Base-by-base conservation (phyloP, 2,797 vertebrate species). In the Pristis pectinata region DNA sequence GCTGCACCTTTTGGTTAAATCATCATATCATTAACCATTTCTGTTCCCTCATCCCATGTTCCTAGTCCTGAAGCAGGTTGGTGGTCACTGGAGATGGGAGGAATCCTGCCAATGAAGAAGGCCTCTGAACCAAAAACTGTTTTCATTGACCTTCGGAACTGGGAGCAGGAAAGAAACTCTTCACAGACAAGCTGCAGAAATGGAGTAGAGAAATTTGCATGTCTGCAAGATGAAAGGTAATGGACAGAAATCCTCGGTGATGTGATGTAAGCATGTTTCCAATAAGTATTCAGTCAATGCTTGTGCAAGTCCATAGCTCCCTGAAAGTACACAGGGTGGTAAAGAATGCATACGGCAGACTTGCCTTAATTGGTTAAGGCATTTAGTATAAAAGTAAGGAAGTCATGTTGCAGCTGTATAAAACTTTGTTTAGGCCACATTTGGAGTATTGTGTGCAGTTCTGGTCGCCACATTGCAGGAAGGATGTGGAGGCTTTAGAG, bases 101-200 rank as follows among this genome's bases (percentile, higher is more conserved):
- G 93, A 64, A 87, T 64, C 0, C 27, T 74, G 27, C 49, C 92
- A 53, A 34, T 72, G 61, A 94, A 10, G 94, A 53, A 53, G 95
- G 95, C 93, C 2, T n/a, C 1, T 61, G 95, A 94, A 44, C 49
- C 56, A 93, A 95, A 96, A 74, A 96, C 96, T 67, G 95, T 96
- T 95, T 96, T 95, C 91, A 96, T 96, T 94, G 96, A 97, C 95
- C 95, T 96, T 89, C 95, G 95, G 93, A 94, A 95, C 93, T 89
- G 93, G 59, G 95, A 95, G 94, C 95, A 95, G 85, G 93, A 94
- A 92, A 72, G 77, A 37, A 85, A 94, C 95, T 83, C 80, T 8
- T 0, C 34, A 93, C 95, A 94, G 70, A 22, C 44, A 76, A 27
- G 34, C 70, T 2, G 15, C 70, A 94, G 6, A 76, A 44, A 76